Evolutionary conservation across 2,888 invertebrate genomes (phyloP), one percentile per base, ranked within the genome.

Genomic region (Hyalella azteca): DNA sequence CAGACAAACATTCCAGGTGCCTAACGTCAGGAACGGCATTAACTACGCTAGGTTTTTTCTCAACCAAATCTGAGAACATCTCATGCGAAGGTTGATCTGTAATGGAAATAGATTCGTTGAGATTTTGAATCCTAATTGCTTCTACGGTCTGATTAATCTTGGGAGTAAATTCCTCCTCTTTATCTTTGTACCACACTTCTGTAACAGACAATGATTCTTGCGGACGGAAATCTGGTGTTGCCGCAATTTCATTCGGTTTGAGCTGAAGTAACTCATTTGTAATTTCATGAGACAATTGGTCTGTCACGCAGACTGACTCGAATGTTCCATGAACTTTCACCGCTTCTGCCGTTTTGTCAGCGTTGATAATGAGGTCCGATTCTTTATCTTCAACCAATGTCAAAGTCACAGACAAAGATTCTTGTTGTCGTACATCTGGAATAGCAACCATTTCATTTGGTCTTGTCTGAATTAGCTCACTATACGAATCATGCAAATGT

Each of bases 151-250:
- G 50, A 5, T 49, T 39, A 49, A 66, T 19, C 7, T 66, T 9
- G 2, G 66, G 36, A 32, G n/a, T n/a, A n/a, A 66, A 66, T n/a
- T 39, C 13, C 3, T n/a, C 66, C 36, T 66, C 66, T 66, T 66
- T 66, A 19, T 89, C 88, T 79, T 87, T 87, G 2, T 87, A 84
- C 79, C 87, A 86, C 0, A 88, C 88, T 85, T 88, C 88, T 7
- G 90, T 91, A 19, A 93, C 88, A 86, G 90, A 82, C 22, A 86
- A 50, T 29, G 84, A 82, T 29, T 82, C 85, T 80, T 85, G 82
- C 26, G 32, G 66, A 19, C 66, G 66, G 36, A 66, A 32, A 36
- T 66, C 66, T 29, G 66, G 66, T 36, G 36, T 66, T 9, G 66
- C 66, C 5, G 39, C 77, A 1, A 78, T 3, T 78, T 81, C 78